Conservation (phyloP, 92 coral and sea anemone genomes). For the Epizoanthus scotinus region DNA sequence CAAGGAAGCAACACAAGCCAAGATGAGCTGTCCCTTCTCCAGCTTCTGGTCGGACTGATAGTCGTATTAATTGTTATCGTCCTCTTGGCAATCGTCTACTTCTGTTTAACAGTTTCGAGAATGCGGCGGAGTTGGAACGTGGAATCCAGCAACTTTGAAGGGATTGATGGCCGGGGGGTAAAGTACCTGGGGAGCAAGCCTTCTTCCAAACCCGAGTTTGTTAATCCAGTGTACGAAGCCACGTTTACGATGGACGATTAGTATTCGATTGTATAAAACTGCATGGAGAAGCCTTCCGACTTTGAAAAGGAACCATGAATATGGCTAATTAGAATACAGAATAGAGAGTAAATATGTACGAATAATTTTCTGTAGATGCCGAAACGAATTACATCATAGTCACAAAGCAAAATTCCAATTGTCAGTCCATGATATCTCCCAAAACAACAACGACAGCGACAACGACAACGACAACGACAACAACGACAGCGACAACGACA, state of each 20-base stretch:
- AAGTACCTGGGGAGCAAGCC: neutral
- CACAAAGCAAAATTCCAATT: too few species aligned
- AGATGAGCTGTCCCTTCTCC: constrained; percentile 19
- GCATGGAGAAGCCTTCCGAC: too few species aligned
- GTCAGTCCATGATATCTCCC: too few species aligned
- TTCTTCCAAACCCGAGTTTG: constrained; percentile 8
- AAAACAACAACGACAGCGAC: too few species aligned
- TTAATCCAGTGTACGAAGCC: constrained; percentile 24
- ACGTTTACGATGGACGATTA: neutral
- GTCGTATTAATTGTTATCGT: constrained; percentile 1
- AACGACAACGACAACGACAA: too few species aligned
- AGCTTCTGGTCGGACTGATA: constrained; percentile 14
- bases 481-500: too few species aligned
- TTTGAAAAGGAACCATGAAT: too few species aligned
- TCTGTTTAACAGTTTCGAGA: constrained; percentile 16
- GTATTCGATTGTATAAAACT: neutral
- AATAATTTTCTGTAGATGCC: too few species aligned
- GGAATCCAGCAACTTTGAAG: neutral
- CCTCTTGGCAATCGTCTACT: neutral
- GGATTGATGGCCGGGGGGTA: constrained; percentile 1
- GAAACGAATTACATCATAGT: too few species aligned
- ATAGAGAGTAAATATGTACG: too few species aligned
- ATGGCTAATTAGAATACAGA: too few species aligned
- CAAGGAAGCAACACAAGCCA: constrained; percentile 11
- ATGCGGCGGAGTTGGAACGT: constrained; percentile 11